Percentiles rank a stretch among this genome's conserved stretches.
Evolutionary conservation across 2,888 invertebrate species (phyloP).

Genomic region (Gnatocerus cornutus): DNA sequence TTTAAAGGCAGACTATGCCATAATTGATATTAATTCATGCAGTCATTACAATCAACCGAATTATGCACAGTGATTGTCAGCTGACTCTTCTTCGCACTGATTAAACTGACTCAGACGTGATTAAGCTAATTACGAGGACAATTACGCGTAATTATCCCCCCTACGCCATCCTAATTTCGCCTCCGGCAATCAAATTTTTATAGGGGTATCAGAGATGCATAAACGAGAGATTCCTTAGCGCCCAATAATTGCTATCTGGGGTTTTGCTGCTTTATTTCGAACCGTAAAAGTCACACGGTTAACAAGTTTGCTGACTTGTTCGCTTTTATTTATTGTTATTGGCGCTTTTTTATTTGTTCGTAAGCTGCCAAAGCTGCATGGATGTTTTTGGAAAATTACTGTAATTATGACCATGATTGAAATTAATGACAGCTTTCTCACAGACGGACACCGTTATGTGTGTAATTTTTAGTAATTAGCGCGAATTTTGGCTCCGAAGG

Average conservation of each 20-base stretch:
- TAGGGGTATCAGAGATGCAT: conserved; percentile 21
- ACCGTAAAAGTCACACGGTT: conserved; percentile 43
- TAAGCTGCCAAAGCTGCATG: conserved; percentile 26
- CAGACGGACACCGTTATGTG: conserved; percentile 11
- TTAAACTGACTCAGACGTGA: conserved; percentile 62
- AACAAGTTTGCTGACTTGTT: conserved; percentile 43
- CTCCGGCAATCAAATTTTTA: conserved; percentile 5
- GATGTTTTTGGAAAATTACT: conserved; percentile 29
- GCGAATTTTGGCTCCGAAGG: too few relatives aligned
- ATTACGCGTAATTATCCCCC: conserved; percentile 39
- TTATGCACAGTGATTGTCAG: conserved; percentile 66
- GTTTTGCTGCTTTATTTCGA: conserved; percentile 34
- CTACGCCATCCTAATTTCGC: conserved; percentile 25
- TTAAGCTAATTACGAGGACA: conserved; percentile 47
- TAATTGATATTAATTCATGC: conserved; percentile 67
- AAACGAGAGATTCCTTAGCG: conserved; percentile 33
- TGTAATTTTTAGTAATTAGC: conserved; percentile 20
- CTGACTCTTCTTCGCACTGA: conserved; percentile 58
- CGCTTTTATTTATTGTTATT: conserved; percentile 43
- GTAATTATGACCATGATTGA: conserved; percentile 26
- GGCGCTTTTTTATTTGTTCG: conserved; percentile 28
- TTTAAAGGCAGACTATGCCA: conserved; percentile 48
- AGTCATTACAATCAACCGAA: conserved; percentile 66
- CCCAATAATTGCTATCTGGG: conserved; percentile 30
- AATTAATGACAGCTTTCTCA: conserved; percentile 14